Conservation (phyloP, 2,113 vertebrate species). For the Paraplagusia blochii region DNA sequence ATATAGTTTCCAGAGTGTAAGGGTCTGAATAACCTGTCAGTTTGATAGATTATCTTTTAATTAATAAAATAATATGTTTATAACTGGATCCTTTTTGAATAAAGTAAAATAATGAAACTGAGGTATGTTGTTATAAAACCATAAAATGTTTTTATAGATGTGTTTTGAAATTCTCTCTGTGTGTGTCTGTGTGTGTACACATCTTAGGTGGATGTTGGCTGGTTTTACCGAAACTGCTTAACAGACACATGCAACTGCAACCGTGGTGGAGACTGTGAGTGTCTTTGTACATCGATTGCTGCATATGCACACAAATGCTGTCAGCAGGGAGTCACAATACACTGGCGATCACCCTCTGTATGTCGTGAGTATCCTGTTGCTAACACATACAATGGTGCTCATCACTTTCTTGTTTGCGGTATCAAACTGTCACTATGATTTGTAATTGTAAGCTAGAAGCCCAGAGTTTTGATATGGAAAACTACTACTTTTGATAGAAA, state of each 20-base stretch:
- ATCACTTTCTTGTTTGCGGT: too few species aligned
- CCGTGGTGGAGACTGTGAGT: conserved; percentile 95
- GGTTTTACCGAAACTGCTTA: conserved; percentile 96
- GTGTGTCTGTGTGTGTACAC: conserved; percentile 2
- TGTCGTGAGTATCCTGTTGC: conserved; percentile 82
- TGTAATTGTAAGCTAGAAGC: too few species aligned
- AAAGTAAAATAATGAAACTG: too few species aligned
- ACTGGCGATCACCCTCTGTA: conserved; percentile 87
- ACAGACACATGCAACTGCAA: conserved; percentile 97
- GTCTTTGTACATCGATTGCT: conserved; percentile 93
- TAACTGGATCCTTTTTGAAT: too few species aligned
- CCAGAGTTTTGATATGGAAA: too few species aligned
- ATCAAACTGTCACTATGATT: too few species aligned
- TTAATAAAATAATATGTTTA: too few species aligned
- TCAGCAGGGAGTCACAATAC: conserved; percentile 86
- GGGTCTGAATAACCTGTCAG: too few species aligned
- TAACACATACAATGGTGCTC: background rate
- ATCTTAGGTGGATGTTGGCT: conserved; percentile 92
- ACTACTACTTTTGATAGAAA: too few species aligned
- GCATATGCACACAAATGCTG: conserved; percentile 96
- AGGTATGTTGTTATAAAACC: too few species aligned
- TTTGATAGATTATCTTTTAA: too few species aligned
- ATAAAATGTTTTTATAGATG: conserved; percentile 1
- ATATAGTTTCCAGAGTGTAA: too few species aligned
- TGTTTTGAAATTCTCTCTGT: conserved; percentile 3